phyloP scores from a whole-genome alignment of 2,888 invertebrate genomes.

The Drosophila histrio region DNA sequence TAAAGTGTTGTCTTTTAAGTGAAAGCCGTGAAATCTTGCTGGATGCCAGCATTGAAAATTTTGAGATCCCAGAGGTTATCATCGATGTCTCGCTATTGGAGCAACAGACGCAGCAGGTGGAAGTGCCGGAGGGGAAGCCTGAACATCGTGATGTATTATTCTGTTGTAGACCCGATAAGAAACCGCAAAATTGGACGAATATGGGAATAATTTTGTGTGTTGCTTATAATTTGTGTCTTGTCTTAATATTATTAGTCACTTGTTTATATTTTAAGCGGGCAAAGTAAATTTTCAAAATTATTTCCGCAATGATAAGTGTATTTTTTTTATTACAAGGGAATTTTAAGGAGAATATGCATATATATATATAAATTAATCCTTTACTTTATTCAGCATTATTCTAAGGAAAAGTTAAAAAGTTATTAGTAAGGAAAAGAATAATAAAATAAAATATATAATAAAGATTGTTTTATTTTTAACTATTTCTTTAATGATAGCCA shows the following conservation, averaged over 20 bases:
- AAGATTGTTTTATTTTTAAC: too few relatives aligned
- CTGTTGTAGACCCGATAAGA: background rate
- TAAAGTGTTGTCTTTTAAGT: conserved; percentile 20
- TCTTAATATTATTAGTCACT: conserved; percentile 26
- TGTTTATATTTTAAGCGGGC: conserved; percentile 13
- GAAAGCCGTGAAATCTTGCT: conserved; percentile 38
- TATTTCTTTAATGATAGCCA: too few relatives aligned
- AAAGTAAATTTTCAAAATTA: background rate
- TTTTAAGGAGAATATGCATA: too few relatives aligned
- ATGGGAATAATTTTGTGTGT: conserved; percentile 41
- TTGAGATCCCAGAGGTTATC: background rate
- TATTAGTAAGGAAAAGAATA: too few relatives aligned
- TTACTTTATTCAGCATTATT: too few relatives aligned
- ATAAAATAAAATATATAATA: too few relatives aligned
- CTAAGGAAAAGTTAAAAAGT: too few relatives aligned
- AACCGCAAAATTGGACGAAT: conserved; percentile 7
- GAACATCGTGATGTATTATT: background rate
- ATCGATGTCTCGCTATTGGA: conserved; percentile 7
- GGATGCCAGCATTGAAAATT: background rate
- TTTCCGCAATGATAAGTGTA: background rate
- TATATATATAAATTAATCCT: too few relatives aligned
- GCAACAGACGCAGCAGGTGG: background rate
- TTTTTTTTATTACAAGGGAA: too few relatives aligned
- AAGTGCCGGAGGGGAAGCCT: background rate
- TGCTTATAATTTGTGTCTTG: conserved; percentile 40